Conservation (phyloP, 2,113 vertebrate species). For the Sylvilagus bachmani region DNA sequence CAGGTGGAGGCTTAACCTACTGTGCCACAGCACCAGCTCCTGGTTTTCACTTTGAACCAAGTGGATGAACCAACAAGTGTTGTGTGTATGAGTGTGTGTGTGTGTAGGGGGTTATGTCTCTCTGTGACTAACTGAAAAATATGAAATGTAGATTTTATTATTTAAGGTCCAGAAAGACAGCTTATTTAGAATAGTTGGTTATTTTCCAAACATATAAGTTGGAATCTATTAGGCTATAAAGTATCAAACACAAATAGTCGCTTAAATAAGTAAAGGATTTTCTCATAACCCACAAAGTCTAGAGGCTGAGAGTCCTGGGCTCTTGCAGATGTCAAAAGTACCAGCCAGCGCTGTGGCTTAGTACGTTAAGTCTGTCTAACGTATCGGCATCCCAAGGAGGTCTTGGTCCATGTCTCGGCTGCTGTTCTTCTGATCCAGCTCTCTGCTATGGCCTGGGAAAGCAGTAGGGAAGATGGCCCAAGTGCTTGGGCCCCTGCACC, state of each 20-base stretch:
- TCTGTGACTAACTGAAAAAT: background rate
- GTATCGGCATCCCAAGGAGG: no score
- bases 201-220: background rate
- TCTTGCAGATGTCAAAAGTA: background rate
- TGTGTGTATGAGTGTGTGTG: no score
- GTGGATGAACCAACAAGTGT: background rate
- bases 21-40: no score
- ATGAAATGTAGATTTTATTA: background rate
- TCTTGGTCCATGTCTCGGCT: no score
- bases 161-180: background rate
- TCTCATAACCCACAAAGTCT: background rate
- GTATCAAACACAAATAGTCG: background rate
- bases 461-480: no score
- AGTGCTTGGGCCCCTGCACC: no score
- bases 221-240: background rate
- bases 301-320: background rate
- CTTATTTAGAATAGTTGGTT: background rate
- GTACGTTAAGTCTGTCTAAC: no score
- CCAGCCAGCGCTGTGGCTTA: no score
- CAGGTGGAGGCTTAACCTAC: no score
- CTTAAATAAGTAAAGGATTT: slow-evolving; percentile 12
- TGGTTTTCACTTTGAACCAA: background rate
- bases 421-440: no score
- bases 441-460: no score
- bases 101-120: background rate